Base-by-base conservation (phyloP, 2,888 invertebrate genomes). In the Rotaria sp. region DNA sequence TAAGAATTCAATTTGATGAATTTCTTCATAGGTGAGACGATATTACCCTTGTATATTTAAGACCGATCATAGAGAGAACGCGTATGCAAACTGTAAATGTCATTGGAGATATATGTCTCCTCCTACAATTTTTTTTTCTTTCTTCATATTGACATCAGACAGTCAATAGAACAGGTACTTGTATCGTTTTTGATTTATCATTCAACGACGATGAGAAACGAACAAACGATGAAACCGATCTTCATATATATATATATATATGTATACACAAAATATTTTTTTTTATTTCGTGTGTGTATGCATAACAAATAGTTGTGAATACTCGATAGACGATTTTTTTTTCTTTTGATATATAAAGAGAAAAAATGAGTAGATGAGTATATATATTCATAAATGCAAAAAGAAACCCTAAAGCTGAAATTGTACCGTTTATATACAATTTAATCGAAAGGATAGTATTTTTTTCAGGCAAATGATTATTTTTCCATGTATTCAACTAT, bases 1-100 rank as follows among this genome's bases (percentile, higher is more conserved):
- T 84, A 38, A n/a, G 86, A 55, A 86, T 86, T 41, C 74, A 35
- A 75, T 86, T 86, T 45, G 86, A 86, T 67, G 86, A 86, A 57
- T 86, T 86, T 84, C 84, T 86, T 57, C 74, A 86, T 67, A 84
- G 86, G 86, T 86, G 48, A 74, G 35, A 67, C 35, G 13, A 67
- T 18, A 67, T 30, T 35, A 35, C 30, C 35, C 35, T 35, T 15
- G 67, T 67, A 67, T 67, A 67, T 67, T 35, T 67, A 67, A 67
- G 30, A 18, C 30, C 18, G 67, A 67, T 35, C 30, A 35, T 67
- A 30, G 35, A 67, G 18, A 67, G 35, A 67, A 67, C 67, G 35
- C 15, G 35, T 35, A 30, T 35, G 30, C 13, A 67, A 35, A 67
- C 8, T 38, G 67, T 38, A 67, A 67, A 67, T 67, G 67, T 67